These are phyloP conservation scores for Huso huso DNA, from an alignment of 2,797 vertebrate genomes.

Conservation along the genomic window DNA sequence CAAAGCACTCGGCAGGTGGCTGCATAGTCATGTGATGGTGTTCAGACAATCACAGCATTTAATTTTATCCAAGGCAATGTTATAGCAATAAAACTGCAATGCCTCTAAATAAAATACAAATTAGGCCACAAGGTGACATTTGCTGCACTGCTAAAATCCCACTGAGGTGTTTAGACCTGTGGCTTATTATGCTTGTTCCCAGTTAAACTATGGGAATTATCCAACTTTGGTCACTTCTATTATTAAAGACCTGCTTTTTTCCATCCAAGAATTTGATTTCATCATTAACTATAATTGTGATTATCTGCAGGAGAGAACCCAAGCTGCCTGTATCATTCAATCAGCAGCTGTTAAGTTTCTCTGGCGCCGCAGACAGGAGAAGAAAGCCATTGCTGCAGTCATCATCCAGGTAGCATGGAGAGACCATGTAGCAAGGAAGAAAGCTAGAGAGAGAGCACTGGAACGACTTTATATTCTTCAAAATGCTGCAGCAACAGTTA, in stretches of 20 bases:
- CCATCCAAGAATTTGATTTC: not conserved
- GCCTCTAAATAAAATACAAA: no score
- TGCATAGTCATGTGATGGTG: no score
- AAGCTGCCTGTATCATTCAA: constrained; percentile 71
- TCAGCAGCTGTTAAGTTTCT: constrained; percentile 53
- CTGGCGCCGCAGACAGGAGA: constrained; percentile 35
- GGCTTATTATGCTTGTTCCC: no score
- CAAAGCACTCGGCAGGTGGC: no score
- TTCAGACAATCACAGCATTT: no score
- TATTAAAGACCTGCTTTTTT: not conserved
- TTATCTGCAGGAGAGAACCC: constrained; percentile 58
- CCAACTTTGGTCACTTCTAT: not conserved
- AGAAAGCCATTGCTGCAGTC: constrained; percentile 47
- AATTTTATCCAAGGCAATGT: no score
- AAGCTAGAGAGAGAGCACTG: constrained; percentile 45
- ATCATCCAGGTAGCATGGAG: constrained; percentile 75
- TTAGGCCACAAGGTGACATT: no score
- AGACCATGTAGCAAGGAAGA: constrained; percentile 44
- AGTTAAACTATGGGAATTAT: not conserved
- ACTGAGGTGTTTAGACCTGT: no score
- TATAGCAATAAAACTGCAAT: no score
- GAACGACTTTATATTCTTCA: constrained; percentile 44
- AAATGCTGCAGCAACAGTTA: constrained; percentile 56
- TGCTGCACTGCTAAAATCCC: no score
- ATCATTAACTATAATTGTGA: constrained; percentile 3